Evolutionary conservation across 2,888 invertebrate species (phyloP).

Genomic region (Leptura quadrifasciata): DNA sequence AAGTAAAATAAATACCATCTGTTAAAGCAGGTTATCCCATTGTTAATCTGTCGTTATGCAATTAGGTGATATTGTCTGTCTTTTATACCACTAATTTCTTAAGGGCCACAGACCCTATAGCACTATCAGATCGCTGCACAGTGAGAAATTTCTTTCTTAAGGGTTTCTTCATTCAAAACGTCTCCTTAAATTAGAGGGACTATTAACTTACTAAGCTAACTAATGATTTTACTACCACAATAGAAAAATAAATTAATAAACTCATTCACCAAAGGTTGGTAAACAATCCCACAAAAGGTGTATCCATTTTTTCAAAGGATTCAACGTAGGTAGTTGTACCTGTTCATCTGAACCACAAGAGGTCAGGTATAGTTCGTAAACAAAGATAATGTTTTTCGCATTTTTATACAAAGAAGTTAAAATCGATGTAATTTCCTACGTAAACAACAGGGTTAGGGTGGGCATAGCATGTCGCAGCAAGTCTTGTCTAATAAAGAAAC

Average conservation of each 20-base stretch:
- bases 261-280: slow-evolving; percentile 6
- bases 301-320: slow-evolving; percentile 8
- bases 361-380: slow-evolving; percentile 25
- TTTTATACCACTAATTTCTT: no score
- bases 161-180: neutral
- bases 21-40: no score
- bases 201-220: neutral
- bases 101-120: no score
- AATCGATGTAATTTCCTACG: neutral
- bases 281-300: neutral
- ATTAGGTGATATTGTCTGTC: no score
- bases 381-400: slow-evolving; percentile 6
- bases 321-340: slow-evolving; percentile 10
- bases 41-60: no score
- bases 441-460: neutral
- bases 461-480: neutral
- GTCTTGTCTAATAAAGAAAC: no score
- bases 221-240: neutral
- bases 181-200: neutral
- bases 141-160: no score
- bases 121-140: no score
- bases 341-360: slow-evolving; percentile 10
- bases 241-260: slow-evolving; percentile 16
- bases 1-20: no score
- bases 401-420: neutral